Percentiles rank a stretch among this genome's conserved stretches.
These are phyloP conservation scores for Sylvia borin DNA, from an alignment of 2,797 vertebrate species.

Conservation along the genomic window DNA sequence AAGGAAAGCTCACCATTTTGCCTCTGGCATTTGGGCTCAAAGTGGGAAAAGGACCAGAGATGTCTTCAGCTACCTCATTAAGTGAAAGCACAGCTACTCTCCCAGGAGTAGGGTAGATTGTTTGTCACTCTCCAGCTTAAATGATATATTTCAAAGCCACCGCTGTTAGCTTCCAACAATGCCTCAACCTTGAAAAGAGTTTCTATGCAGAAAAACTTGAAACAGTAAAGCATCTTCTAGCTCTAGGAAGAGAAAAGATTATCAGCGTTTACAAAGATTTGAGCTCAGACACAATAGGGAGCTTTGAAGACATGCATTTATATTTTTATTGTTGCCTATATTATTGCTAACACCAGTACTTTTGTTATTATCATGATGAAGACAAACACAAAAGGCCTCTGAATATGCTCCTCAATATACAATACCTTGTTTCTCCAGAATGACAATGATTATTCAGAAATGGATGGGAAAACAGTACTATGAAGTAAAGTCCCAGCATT, in stretches of 20 bases:
- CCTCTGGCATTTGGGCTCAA: conserved; percentile 33
- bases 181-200: conserved; percentile 56
- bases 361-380: conserved; percentile 21
- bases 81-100: conserved; percentile 28
- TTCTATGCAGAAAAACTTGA: conserved; percentile 53
- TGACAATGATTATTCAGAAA: conserved; percentile 32
- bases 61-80: conserved; percentile 57
- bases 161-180: conserved; percentile 57
- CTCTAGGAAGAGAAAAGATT: conserved; percentile 59
- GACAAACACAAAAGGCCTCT: conserved; percentile 48
- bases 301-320: conserved; percentile 50
- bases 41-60: conserved; percentile 25
- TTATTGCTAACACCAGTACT: conserved; percentile 25
- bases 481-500: conserved; percentile 4
- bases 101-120: background rate
- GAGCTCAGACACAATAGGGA: background rate
- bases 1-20: conserved; percentile 26
- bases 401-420: conserved; percentile 25
- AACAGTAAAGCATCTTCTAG: conserved; percentile 40
- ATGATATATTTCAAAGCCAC: conserved; percentile 53
- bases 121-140: conserved; percentile 51
- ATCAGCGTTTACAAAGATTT: conserved; percentile 50
- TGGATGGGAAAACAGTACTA: conserved; percentile 20
- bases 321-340: conserved; percentile 47
- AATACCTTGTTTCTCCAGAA: conserved; percentile 45